These are phyloP conservation scores for Falco rusticolus DNA, from an alignment of 2,797 vertebrate genomes.

Conservation along the genomic window DNA sequence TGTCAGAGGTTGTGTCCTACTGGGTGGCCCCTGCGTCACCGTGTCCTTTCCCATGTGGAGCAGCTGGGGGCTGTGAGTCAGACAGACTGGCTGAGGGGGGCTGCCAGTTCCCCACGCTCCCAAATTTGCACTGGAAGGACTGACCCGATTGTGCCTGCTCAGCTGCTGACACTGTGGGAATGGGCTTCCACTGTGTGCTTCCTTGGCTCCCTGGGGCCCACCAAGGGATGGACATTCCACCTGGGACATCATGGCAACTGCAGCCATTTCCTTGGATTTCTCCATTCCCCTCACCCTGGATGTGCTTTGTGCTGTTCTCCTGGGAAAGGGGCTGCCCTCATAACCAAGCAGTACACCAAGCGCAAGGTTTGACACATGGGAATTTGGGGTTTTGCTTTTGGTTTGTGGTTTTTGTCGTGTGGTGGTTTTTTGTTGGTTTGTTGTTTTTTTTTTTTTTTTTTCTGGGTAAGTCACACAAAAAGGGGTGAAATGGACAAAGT, in stretches of 20 bases:
- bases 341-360: not conserved
- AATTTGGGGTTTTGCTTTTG: not conserved
- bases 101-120: not conserved
- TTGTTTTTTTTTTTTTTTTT: not conserved
- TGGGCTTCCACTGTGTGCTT: rapidly evolving
- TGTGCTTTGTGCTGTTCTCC: not conserved
- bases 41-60: not conserved
- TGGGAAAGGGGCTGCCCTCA: not conserved
- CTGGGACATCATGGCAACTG: not conserved
- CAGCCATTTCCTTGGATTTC: not conserved
- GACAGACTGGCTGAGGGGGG: not conserved
- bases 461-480: not conserved
- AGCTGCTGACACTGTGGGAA: not conserved
- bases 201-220: not conserved
- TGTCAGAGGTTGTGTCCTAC: not conserved
- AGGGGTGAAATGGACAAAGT: not conserved
- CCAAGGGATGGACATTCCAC: not conserved
- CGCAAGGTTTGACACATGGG: rapidly evolving
- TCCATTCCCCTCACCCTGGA: not conserved
- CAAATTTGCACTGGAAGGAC: not conserved
- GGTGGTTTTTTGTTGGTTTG: not conserved
- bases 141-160: rapidly evolving
- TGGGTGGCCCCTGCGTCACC: rapidly evolving
- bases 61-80: not conserved
- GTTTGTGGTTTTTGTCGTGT: not conserved